phyloP scores from a whole-genome alignment of 2,797 vertebrate species.

The Hapalemur alaotrensis region DNA sequence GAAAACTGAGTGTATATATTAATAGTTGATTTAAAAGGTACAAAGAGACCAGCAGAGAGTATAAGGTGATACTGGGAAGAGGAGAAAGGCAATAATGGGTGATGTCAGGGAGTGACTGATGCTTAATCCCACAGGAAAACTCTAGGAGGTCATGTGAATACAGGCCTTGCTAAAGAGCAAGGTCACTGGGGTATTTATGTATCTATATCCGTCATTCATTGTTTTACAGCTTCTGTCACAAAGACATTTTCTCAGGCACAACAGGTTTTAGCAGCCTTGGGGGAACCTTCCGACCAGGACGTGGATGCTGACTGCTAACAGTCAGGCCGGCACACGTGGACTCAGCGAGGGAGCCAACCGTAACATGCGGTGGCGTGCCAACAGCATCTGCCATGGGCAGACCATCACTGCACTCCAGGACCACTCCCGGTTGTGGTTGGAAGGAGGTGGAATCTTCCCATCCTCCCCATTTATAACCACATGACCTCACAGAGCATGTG shows the following conservation, averaged over 20 bases:
- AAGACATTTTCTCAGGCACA: neutral
- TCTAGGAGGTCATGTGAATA: neutral
- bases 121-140: neutral
- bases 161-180: neutral
- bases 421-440: neutral
- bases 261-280: neutral
- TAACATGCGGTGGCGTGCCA: fast-evolving
- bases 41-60: neutral
- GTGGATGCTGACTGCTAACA: neutral
- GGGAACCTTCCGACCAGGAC: neutral
- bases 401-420: neutral
- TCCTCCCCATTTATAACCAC: neutral
- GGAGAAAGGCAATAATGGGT: neutral
- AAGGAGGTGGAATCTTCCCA: neutral
- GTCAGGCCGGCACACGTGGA: neutral
- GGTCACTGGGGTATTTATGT: neutral
- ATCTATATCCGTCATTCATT: neutral
- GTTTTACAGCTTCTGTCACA: neutral
- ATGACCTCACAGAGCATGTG: neutral
- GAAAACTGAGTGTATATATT: neutral
- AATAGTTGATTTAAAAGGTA: neutral
- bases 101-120: no score
- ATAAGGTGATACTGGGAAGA: neutral
- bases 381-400: neutral
- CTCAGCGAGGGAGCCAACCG: fast-evolving